These are phyloP conservation scores for Oscarella lobularis DNA, from an alignment of 37 sponge, comb jelly and placozoan genomes.

Conservation along the genomic window DNA sequence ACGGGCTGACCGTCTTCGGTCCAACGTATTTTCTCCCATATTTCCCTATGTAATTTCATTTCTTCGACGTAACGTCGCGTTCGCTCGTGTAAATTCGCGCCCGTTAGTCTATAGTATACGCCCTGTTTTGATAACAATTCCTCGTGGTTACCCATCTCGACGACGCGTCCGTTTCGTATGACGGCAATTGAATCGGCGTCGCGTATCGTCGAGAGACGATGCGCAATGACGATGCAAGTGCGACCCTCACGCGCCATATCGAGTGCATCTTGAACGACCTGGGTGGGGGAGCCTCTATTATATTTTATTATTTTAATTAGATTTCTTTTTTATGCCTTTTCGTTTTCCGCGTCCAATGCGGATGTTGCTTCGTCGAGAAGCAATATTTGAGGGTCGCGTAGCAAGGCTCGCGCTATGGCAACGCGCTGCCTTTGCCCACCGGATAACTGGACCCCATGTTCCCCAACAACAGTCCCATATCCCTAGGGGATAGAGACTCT, in stretches of 20 bases:
- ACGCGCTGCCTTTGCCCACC: background rate
- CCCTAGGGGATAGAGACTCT: too few species aligned
- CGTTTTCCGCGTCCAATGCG: background rate
- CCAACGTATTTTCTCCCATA: background rate
- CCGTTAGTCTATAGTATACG: slow-evolving; percentile 15
- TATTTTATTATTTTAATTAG: too few species aligned
- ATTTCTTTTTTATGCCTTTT: background rate
- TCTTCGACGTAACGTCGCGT: background rate
- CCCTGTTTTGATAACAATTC: slow-evolving; percentile 11
- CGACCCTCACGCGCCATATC: slow-evolving; percentile 30
- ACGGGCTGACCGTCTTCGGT: background rate
- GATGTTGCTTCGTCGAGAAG: background rate
- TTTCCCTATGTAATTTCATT: background rate
- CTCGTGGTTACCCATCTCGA: slow-evolving; percentile 21
- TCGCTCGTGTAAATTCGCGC: background rate
- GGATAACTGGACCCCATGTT: background rate
- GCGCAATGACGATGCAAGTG: slow-evolving; percentile 39
- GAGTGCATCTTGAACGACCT: slow-evolving; percentile 50
- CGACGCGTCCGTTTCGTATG: slow-evolving; percentile 21
- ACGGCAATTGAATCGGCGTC: slow-evolving; percentile 39
- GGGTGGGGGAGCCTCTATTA: background rate
- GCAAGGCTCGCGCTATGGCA: background rate
- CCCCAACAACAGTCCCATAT: background rate
- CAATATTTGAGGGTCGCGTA: background rate
- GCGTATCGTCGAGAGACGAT: slow-evolving; percentile 40